Base-by-base conservation (phyloP, 1,140 invertebrate species). In the Neuroterus valhalla region DNA sequence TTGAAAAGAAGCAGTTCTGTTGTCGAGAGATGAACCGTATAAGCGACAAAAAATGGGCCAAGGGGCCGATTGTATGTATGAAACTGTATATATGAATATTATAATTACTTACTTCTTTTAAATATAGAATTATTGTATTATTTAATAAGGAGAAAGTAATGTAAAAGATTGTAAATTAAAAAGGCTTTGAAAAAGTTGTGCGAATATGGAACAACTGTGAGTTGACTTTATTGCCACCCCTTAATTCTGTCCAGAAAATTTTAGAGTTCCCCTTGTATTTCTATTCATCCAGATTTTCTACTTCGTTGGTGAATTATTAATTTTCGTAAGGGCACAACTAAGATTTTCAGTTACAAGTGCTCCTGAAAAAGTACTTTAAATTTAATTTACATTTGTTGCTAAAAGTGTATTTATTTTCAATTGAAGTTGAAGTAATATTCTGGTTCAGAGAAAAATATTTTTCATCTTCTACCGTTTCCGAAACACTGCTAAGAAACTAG, bases 51-150 rank as follows among this genome's bases (percentile, higher is more conserved):
- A 50, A 62, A 21, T 71, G 62, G 71, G 72, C 70, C 48, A 10
- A 8, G 26, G 45, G 72, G 74, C 78, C 74, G 75, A 78, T 55
- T 80, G 80, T 79, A 79, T 86, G 84, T 85, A 84, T 83, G 81
- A 84, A 81, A 86, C 67, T 87, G 86, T 88, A 87, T 84, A 87
- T 87, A 87, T 67, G 31, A 52, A 52, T 82, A 52, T 84, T 83
- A 66, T 67, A 19, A 26, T 76, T 74, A 62, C 79, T 66, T 78
- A 78, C 23, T 72, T 42, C 48, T 68, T n/a, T 79, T 81, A 38
- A 17, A 43, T 44, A 12, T 81, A 81, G 78, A 14, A 23, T 62
- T 62, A n/a, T 15, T 31, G n/a, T 48, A 5, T 31, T 31, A 62
- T 48, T 8, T 31, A 38, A 31, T n/a, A 31, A 62, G 26, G 52